Base-by-base conservation (phyloP, 1,140 invertebrate genomes). In the Drosophila leontia region DNA sequence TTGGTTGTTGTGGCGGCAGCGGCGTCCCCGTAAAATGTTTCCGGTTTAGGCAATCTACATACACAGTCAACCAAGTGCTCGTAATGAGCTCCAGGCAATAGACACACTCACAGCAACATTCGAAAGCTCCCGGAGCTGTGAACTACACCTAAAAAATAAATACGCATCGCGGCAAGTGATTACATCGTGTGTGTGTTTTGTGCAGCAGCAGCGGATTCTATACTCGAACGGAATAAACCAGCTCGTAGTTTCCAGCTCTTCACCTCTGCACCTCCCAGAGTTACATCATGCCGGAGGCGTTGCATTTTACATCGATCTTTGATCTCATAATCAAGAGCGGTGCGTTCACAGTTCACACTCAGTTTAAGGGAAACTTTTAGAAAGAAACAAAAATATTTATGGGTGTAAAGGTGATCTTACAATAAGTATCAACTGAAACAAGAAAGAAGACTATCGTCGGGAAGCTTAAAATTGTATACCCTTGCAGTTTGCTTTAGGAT, bases 231-330 rank as follows among this genome's bases (percentile, higher is more conserved):
- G 39, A 67, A 44, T 41, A 51, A 74, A 51, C 32, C 39, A 44
- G 37, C 53, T 64, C 51, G 34, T 55, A 55, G 17, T 55, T 37
- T 19, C 17, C 51, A 23, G 29, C 32, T 11, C 48, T 17, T 3
- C 50, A 17, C 50, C 35, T 55, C 34, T 26, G 35, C 35, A 39
- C 53, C 53, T 26, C 2, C 19, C 29, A 51, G 41, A 32, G 41
- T 59, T 78, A 60, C 77, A 68, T 68, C 17, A 90, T 85, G 81
- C 83, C 82, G 41, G 86, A 88, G 70, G 65, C 55, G 34, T 61
- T 87, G 50, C 72, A 88, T 59, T 88, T 88, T 70, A 85, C 78
- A 34, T 63, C 85, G 81, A 88, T 88, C 85, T 88, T 85, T 90
- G 85, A 88, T 79, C 81, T 88, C 62, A 90, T 88, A 63, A 90